Conservation (phyloP, 64 coral and sea anemone genomes). For the Stylophora pistillata region DNA sequence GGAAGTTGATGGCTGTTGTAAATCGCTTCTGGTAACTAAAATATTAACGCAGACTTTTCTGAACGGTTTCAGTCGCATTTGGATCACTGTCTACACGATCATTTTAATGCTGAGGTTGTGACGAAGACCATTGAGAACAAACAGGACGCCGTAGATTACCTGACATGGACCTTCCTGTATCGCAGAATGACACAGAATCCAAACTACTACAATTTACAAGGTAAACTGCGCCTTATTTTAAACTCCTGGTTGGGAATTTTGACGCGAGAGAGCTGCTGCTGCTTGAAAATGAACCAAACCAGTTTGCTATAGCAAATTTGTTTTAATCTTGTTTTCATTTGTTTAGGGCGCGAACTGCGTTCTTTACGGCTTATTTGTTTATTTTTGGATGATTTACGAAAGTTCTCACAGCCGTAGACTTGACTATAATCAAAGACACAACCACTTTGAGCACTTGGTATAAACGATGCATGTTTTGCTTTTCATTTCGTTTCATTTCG, state of each 20-base stretch:
- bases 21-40: not conserved
- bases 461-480: too few relatives aligned
- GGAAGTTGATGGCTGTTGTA: too few relatives aligned
- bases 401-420: too few relatives aligned
- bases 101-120: slow-evolving; percentile 98
- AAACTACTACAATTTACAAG: slow-evolving; percentile 99
- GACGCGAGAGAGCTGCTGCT: not conserved
- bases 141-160: slow-evolving; percentile 96
- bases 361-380: too few relatives aligned
- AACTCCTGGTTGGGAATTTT: not conserved
- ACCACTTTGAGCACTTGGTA: too few relatives aligned
- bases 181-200: slow-evolving; percentile 98
- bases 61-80: slow-evolving; percentile 75
- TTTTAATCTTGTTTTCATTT: too few relatives aligned
- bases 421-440: too few relatives aligned
- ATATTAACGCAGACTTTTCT: not conserved
- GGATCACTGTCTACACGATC: slow-evolving; percentile 94
- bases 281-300: too few relatives aligned
- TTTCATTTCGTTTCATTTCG: too few relatives aligned
- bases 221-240: slow-evolving; percentile 22
- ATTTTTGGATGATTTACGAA: too few relatives aligned
- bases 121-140: slow-evolving; percentile 98
- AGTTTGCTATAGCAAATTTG: too few relatives aligned
- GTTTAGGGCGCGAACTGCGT: too few relatives aligned
- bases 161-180: slow-evolving; percentile 94